Base-by-base conservation (phyloP, 1,140 invertebrate genomes). In the Lasaia peninsularis region DNA sequence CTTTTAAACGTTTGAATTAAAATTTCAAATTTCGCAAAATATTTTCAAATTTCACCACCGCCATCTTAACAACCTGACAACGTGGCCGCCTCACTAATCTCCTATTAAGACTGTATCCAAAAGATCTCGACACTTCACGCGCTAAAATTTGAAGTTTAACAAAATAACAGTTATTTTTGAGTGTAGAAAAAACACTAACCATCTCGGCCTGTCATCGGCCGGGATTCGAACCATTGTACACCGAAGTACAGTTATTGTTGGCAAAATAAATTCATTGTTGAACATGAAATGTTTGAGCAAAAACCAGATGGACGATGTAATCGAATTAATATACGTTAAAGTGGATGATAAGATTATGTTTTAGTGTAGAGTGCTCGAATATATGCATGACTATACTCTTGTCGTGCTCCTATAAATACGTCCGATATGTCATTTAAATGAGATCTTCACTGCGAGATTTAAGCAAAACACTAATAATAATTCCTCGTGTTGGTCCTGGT, bases 221-320 rank as follows among this genome's bases (percentile, higher is more conserved):
- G 59, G 67, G 55, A 67, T 56, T 59, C 16, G 9, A 48, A 24
- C 34, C 51, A 72, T 80, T 75, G 70, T 80, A 63, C 58, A 56
- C 58, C 28, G 40, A 60, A 71, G 72, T 75, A 78, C 75, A 75
- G 78, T 83, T 80, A 86, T 82, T 87, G 82, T 87, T 86, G 80
- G 71, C 84, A 83, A 86, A 87, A 87, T 86, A 86, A 75, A 67
- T 71, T 62, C 58, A 75, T 81, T 86, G 80, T 83, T 73, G 60
- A 50, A 58, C 72, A 60, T 74, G 68, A 75, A 75, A 69, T 63
- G 61, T 44, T 63, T 65, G 18, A 61, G 63, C 75, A 75, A 83
- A 82, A 82, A 67, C 60, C 24, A 58, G 49, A 34, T 58, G 52
- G 80, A 74, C 80, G 80, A 78, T 68, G 62, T 85, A 85, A 87